Evolutionary conservation across 2,797 vertebrate species (phyloP).

Genomic region (Eospalax fontanierii): DNA sequence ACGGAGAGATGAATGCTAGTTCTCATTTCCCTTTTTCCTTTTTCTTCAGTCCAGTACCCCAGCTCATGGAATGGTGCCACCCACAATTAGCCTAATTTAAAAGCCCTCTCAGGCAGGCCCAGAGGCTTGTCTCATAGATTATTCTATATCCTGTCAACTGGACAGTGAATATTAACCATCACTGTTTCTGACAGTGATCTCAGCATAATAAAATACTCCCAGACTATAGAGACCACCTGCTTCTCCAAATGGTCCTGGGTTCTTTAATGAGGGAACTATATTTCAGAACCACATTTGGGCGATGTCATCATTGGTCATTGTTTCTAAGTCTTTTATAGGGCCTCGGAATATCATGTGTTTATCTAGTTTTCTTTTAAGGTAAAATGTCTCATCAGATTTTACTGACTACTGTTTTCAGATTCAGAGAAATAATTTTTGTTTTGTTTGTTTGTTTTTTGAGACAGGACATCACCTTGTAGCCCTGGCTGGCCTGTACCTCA

Average conservation of each 20-base stretch:
- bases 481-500: no score
- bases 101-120: background rate
- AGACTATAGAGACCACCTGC: background rate
- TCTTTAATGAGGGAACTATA: background rate
- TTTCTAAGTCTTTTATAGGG: slow-evolving; percentile 24
- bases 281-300: background rate
- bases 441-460: no score
- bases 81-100: background rate
- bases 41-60: background rate
- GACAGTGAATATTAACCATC: background rate
- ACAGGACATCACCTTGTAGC: no score
- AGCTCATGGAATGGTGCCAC: background rate
- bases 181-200: slow-evolving; percentile 32
- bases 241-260: background rate
- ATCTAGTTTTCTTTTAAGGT: background rate
- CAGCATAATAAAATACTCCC: slow-evolving; percentile 24
- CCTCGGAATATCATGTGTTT: background rate
- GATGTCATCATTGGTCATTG: background rate
- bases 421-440: slow-evolving; percentile 11
- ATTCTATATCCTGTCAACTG: background rate
- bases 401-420: slow-evolving; percentile 43
- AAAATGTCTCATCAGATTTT: background rate
- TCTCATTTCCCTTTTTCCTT: background rate
- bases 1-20: background rate
- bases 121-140: background rate